Conservation (phyloP, 2,797 vertebrate species). For the Sebastes oblongus region DNA sequence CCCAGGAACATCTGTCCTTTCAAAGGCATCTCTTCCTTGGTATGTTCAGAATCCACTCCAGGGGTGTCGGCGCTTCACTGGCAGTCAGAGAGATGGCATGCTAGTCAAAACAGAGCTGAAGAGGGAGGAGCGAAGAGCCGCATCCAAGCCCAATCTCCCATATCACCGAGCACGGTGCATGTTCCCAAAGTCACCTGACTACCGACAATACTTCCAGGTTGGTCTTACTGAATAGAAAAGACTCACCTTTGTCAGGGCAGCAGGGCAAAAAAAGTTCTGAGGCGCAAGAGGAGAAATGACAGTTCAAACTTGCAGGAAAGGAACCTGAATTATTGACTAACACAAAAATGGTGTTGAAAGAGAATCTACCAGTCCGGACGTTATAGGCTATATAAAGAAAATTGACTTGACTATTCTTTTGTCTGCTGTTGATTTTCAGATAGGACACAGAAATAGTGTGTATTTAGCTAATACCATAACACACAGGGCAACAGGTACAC, state of each 20-base stretch:
- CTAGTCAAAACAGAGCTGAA: constrained; percentile 82
- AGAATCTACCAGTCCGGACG: background rate
- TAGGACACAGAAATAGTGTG: background rate
- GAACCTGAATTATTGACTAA: background rate
- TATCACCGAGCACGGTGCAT: constrained; percentile 33
- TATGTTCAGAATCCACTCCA: constrained; percentile 84
- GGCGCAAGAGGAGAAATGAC: constrained; percentile 15
- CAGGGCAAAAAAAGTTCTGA: background rate
- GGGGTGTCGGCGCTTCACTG: constrained; percentile 80
- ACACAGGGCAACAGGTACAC: background rate
- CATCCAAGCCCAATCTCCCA: constrained; percentile 51
- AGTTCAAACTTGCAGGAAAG: background rate
- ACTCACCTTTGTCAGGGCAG: background rate
- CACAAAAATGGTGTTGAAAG: too few relatives aligned
- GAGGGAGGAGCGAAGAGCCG: constrained; percentile 42
- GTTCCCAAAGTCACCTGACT: constrained; percentile 54
- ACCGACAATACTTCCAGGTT: constrained; percentile 46
- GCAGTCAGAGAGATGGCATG: constrained; percentile 82
- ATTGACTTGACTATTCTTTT: background rate
- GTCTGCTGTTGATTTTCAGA: background rate
- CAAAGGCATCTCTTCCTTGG: constrained; percentile 76
- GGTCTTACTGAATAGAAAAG: constrained; percentile 67
- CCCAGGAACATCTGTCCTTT: constrained; percentile 79
- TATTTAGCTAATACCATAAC: background rate
- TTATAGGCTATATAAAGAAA: background rate